phyloP scores from a whole-genome alignment of 2,113 vertebrate genomes.

The Lutjanus erythropterus region DNA sequence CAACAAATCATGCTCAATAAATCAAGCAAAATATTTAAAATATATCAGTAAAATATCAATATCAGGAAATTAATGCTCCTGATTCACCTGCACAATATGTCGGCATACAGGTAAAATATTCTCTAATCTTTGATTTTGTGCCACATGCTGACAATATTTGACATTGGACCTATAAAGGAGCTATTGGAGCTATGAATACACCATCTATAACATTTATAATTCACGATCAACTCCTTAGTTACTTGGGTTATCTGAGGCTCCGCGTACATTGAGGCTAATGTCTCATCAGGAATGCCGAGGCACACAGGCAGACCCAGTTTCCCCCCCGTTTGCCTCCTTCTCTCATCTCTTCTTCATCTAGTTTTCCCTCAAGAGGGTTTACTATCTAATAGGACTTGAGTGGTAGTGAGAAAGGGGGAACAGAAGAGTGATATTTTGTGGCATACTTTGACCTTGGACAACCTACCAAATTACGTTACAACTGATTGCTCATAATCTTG shows the following conservation, averaged over 20 bases:
- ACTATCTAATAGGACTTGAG: slow-evolving; percentile 22
- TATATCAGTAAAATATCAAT: background rate
- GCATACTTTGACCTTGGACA: slow-evolving; percentile 17
- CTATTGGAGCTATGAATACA: background rate
- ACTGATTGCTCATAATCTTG: background rate
- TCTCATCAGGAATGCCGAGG: slow-evolving; percentile 56
- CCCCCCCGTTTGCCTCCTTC: slow-evolving; percentile 5
- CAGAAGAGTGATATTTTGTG: slow-evolving; percentile 19
- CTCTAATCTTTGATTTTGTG: background rate
- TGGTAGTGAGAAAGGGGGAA: slow-evolving; percentile 5
- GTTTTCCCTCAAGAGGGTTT: slow-evolving; percentile 54
- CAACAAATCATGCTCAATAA: background rate
- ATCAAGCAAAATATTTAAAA: background rate
- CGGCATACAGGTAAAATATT: background rate
- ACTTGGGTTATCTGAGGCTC: slow-evolving; percentile 26
- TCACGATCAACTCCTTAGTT: slow-evolving; percentile 11
- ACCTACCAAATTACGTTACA: background rate
- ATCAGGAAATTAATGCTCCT: background rate
- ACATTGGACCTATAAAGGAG: background rate
- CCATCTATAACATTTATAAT: slow-evolving; percentile 7
- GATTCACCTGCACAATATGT: background rate
- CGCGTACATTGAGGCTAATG: slow-evolving; percentile 30
- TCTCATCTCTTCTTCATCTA: slow-evolving; percentile 41
- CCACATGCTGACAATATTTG: background rate
- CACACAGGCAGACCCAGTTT: slow-evolving; percentile 39